A percentile compares a stretch with the other conserved stretches of the same genome.
Evolutionary conservation across 2,113 vertebrate species (phyloP).

Genomic region (Pollachius pollachius): DNA sequence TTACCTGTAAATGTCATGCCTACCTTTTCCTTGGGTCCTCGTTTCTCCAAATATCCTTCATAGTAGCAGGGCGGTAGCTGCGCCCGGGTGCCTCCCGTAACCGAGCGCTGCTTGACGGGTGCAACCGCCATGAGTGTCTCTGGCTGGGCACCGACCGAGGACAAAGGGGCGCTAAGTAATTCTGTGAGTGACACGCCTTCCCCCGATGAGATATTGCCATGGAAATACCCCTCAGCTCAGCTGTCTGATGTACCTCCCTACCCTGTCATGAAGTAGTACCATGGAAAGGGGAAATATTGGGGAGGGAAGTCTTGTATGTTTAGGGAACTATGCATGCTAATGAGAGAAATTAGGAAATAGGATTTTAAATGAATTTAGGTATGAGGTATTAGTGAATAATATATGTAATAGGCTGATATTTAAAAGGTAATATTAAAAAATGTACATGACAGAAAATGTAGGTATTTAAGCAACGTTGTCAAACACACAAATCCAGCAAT

Average conservation of each 20-base stretch:
- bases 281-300: no score
- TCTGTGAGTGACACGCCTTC: constrained; percentile 71
- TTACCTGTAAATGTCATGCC: constrained; percentile 4
- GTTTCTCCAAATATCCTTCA: constrained; percentile 84
- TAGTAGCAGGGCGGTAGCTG: constrained; percentile 78
- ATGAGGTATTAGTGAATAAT: no score
- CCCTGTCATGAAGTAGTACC: no score
- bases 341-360: no score
- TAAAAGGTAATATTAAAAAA: no score
- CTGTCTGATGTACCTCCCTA: no score
- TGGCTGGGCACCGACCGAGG: constrained; percentile 67
- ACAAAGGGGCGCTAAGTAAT: constrained; percentile 73
- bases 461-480: no score
- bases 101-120: constrained; percentile 71
- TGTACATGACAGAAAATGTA: no score
- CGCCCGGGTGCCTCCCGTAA: constrained; percentile 62
- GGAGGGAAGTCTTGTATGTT: no score
- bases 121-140: constrained; percentile 76
- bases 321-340: no score
- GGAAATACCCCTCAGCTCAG: constrained; percentile 15
- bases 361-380: no score
- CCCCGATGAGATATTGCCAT: constrained; percentile 4
- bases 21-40: constrained; percentile 77
- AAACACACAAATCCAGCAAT: neutral
- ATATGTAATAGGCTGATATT: no score